phyloP scores from a whole-genome alignment of 1,140 invertebrate genomes.

The Brachionus koreanus region DNA sequence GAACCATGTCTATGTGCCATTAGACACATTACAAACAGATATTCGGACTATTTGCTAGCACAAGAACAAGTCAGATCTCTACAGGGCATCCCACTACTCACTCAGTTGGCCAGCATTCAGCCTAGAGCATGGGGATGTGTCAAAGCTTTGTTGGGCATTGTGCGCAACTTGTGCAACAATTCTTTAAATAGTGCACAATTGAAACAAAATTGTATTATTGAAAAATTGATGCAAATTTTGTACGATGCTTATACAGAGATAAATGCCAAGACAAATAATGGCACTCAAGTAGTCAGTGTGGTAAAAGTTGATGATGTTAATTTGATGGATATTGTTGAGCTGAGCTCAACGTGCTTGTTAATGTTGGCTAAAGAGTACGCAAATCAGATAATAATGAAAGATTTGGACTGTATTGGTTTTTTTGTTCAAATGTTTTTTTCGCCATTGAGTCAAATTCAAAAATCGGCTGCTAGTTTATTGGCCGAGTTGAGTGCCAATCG shows the following conservation, averaged over 20 bases:
- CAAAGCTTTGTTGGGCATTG: constrained; percentile 84
- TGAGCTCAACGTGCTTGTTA: constrained; percentile 81
- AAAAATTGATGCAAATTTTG: constrained; percentile 79
- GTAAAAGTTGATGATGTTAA: constrained; percentile 82
- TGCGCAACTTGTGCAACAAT: constrained; percentile 90
- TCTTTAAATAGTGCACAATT: constrained; percentile 88
- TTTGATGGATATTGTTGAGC: constrained; percentile 97
- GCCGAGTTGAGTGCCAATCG: neutral
- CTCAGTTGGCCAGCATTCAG: constrained; percentile 74
- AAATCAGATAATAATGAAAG: constrained; percentile 65
- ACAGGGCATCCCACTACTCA: constrained; percentile 85
- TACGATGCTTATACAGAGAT: constrained; percentile 73
- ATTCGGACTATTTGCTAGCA: constrained; percentile 88
- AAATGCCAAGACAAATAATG: constrained; percentile 51
- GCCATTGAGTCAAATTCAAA: neutral
- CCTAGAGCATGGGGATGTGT: constrained; percentile 57
- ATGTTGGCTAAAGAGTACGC: constrained; percentile 89
- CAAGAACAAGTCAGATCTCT: constrained; percentile 90
- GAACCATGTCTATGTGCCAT: constrained; percentile 69
- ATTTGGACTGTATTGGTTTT: constrained; percentile 39
- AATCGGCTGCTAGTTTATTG: neutral
- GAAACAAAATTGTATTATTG: constrained; percentile 83
- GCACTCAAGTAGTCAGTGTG: neutral
- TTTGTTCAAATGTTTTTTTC: constrained; percentile 33
- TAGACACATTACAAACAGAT: constrained; percentile 88